Base-by-base conservation (phyloP, 2,888 invertebrate species). In the Oscheius onirici region DNA sequence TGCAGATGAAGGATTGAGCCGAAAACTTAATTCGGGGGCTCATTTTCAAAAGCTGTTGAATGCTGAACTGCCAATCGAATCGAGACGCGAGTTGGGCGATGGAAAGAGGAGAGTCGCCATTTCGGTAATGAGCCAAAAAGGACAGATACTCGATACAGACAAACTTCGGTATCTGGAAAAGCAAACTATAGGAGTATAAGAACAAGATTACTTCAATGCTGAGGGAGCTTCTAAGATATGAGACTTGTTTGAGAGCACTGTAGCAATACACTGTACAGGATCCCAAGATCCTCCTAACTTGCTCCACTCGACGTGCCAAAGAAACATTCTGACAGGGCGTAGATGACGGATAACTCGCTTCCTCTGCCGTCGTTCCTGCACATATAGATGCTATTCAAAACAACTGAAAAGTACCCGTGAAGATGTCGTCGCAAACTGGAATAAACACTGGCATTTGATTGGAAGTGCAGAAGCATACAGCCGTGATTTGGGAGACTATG, bases 141-240 rank as follows among this genome's bases (percentile, higher is more conserved):
- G 70, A 60, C 17, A 73, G 58, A 54, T 67, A 71, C 17, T 69
- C 46, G 2, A 72, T 34, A 57, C 72, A 72, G 13, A 72, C 44
- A 15, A 52, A 61, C 43, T n/a, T 40, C 22, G 2, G n/a, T 11
- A 58, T 34, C 68, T 68, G 20, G 3, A 57, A 26, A 15, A 41
- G 10, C 5, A 5, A 6, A 1, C 8, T 17, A 20, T 58, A 8
- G 3, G 15, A 17, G n/a, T 41, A 20, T 52, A 22, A 3, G 3
- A 24, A 10, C 5, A 44, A 8, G n/a, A 11, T 10, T 66, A 54
- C 66, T 34, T 22, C 13, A 13, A 66, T 49, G 22, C 41, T 40
- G 17, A 52, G 40, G 15, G n/a, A 17, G 1, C 15, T 10, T 20
- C 34, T 13, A 15, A 66, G 52, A 3, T 22, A 10, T 2, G 20